Evolutionary conservation across 2,113 vertebrate species (phyloP).

Genomic region (Passer domesticus): DNA sequence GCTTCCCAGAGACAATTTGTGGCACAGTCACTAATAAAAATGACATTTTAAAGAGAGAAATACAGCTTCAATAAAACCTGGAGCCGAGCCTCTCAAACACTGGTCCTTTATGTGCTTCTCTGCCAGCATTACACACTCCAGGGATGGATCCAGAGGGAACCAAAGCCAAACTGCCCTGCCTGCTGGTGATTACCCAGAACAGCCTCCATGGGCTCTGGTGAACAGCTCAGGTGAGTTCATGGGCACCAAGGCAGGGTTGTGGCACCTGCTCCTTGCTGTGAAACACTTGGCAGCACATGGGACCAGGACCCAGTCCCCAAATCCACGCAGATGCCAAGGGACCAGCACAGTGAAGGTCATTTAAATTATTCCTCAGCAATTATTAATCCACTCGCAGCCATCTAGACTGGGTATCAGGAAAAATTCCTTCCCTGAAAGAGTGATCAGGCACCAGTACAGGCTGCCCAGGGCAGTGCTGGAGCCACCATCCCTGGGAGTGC

Average conservation of each 20-base stretch:
- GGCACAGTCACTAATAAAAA: neutral
- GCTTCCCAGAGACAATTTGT: neutral
- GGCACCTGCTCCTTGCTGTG: neutral
- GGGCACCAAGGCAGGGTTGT: neutral
- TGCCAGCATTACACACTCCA: neutral
- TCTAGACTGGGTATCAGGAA: neutral
- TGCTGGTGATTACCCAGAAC: accelerated
- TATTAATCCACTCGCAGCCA: neutral
- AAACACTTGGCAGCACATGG: accelerated
- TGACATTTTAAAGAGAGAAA: neutral
- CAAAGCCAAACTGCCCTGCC: neutral
- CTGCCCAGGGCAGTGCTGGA: neutral
- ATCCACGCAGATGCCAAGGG: accelerated
- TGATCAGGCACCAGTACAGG: neutral
- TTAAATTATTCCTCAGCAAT: neutral
- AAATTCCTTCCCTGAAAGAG: neutral
- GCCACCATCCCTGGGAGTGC: neutral
- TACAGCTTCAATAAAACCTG: slow-evolving; percentile 40
- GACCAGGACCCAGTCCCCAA: neutral
- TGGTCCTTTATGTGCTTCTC: neutral
- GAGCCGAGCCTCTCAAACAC: neutral
- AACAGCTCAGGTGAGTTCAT: neutral
- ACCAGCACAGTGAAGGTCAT: neutral
- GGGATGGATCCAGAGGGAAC: neutral
- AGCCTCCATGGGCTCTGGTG: neutral